Base-by-base conservation (phyloP, 2,888 invertebrate species). In the Drepanosiphum platanoidis region DNA sequence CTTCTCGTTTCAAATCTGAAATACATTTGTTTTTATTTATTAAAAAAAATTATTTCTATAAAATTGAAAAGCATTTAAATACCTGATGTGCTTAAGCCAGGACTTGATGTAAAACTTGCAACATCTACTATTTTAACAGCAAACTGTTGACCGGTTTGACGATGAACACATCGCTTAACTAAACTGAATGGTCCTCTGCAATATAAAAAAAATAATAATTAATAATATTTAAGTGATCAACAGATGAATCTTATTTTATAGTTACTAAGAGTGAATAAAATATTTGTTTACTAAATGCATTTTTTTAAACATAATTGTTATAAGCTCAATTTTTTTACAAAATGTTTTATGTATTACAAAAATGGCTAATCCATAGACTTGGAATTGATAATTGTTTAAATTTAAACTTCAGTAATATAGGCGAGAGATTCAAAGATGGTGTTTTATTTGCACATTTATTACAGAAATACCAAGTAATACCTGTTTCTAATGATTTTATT, bases 41-140 rank as follows among this genome's bases (percentile, higher is more conserved):
- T 34, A 79, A 75, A 27, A 75, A 15, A 58, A 64, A 79, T 83
- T 27, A 78, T 58, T 52, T 8, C 4, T 39, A 22, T 15, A 39
- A 52, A 72, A 8, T n/a, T 22, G 7, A 39, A 81, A 58, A 42
- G 42, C n/a, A 8, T 70, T 32, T 32, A 27, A 87, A 89, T 90
- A 97, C 98, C 98, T 90, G 98, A 96, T 89, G 97, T 97, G 90
- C 97, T 97, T 87, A 98, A 93, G 87, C 98, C 98, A 52, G 98
- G 98, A 89, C 97, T 97, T 82, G 97, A 96, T 87, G 97, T 97
- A 90, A 98, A 98, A 90, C 97, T 96, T 88, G 97, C 97, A 86
- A 99, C 97, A 91, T 99, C 98, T 88, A 99, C 97, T 89, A 99
- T 97, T 92, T 99, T 99, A 88, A 98, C 98, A 86, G 98, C 98